Conservation (phyloP, 2,888 invertebrate genomes). For the Spialia ferax region DNA sequence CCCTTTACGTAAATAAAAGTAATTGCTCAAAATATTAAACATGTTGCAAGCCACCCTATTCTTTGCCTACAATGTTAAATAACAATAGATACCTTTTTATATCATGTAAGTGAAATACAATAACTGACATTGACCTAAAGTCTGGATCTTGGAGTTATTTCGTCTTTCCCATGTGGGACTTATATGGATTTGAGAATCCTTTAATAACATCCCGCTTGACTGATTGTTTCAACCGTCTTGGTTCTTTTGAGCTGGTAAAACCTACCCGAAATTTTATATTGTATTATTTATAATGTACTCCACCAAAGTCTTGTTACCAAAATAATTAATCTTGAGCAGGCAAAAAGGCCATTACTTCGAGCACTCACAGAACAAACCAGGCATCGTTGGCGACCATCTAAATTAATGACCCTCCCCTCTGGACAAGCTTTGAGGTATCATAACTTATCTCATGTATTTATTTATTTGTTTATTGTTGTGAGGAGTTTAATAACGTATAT, state of each 20-base stretch:
- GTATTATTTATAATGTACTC: not conserved
- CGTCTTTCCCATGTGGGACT: not conserved
- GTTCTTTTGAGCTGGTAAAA: not conserved
- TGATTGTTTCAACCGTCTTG: not conserved
- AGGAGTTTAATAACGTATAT: too few relatives aligned
- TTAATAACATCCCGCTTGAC: not conserved
- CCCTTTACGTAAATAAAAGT: too few relatives aligned
- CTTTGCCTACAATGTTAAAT: too few relatives aligned
- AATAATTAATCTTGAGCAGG: not conserved
- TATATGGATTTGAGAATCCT: not conserved
- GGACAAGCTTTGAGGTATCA: not conserved
- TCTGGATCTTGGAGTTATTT: not conserved
- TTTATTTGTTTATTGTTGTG: not conserved
- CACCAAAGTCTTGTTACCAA: not conserved
- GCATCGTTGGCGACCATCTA: not conserved
- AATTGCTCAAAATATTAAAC: too few relatives aligned
- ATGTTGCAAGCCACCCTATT: too few relatives aligned
- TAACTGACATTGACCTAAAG: not conserved
- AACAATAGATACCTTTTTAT: too few relatives aligned
- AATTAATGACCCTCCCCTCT: not conserved
- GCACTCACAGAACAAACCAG: not conserved
- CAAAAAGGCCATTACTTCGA: slow-evolving; percentile 5
- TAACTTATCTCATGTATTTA: not conserved
- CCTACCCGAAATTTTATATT: not conserved
- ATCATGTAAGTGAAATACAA: not conserved